A percentile compares a stretch with the other conserved stretches of the same genome.
These are phyloP conservation scores for Engystomops pustulosus DNA, from an alignment of 2,113 vertebrate species.

Conservation along the genomic window DNA sequence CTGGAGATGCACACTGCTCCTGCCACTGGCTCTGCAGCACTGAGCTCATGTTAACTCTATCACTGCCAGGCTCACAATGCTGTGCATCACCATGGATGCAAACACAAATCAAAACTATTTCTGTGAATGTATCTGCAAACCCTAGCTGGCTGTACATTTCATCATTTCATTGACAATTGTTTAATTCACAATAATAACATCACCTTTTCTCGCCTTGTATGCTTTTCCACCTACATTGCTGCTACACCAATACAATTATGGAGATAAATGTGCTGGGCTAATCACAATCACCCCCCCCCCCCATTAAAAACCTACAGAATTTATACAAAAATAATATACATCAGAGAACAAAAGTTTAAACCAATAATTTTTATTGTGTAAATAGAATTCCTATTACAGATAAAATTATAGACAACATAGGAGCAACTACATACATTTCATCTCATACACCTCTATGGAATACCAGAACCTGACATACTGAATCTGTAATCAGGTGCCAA, in stretches of 20 bases:
- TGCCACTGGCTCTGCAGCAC: constrained; percentile 62
- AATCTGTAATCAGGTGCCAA: neutral
- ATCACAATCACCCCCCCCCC: no score
- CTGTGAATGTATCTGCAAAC: no score
- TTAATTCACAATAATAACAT: neutral
- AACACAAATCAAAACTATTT: neutral
- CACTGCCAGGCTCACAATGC: constrained; percentile 4
- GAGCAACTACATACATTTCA: no score
- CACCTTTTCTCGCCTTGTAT: neutral
- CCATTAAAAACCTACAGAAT: no score
- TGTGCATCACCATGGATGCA: neutral
- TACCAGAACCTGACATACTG: neutral
- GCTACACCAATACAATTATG: neutral
- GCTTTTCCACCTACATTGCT: neutral
- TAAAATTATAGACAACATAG: no score
- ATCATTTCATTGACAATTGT: neutral
- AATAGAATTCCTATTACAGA: no score
- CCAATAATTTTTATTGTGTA: no score
- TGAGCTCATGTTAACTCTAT: constrained; percentile 60
- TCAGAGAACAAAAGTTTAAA: no score
- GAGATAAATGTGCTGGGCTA: no score
- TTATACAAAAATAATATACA: no score
- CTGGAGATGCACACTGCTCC: constrained; percentile 63
- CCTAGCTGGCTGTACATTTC: neutral
- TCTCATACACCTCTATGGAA: neutral